Conservation (phyloP, 2,888 invertebrate species). For the Clunio marinus region DNA sequence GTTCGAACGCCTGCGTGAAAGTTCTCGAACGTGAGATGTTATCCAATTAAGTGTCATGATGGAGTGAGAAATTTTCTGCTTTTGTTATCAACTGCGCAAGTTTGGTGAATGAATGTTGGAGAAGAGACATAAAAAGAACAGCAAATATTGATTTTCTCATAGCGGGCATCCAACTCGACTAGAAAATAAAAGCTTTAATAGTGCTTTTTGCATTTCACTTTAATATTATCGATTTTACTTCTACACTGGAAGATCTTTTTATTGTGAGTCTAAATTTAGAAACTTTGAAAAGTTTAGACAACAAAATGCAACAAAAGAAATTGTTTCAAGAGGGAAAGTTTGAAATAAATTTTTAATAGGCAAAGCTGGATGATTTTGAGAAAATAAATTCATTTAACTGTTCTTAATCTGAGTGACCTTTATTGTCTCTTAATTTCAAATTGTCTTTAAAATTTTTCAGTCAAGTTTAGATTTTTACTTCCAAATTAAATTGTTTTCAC, state of each 20-base stretch:
- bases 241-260: too few relatives aligned
- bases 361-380: too few relatives aligned
- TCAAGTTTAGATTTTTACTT: too few relatives aligned
- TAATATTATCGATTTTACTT: slow-evolving; percentile 7
- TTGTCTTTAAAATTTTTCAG: too few relatives aligned
- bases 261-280: too few relatives aligned
- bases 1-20: slow-evolving; percentile 27
- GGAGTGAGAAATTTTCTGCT: neutral
- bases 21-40: slow-evolving; percentile 24
- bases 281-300: neutral
- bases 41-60: slow-evolving; percentile 36
- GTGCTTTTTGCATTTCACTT: neutral
- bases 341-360: too few relatives aligned
- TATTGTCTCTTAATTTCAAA: too few relatives aligned
- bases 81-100: neutral
- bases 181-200: neutral
- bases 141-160: slow-evolving; percentile 6
- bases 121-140: neutral
- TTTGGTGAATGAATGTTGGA: slow-evolving; percentile 4
- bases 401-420: too few relatives aligned
- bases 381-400: too few relatives aligned
- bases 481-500: too few relatives aligned
- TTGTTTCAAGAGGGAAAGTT: neutral
- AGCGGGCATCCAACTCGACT: neutral
- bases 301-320: neutral